Evolutionary conservation across 2,797 vertebrate species (phyloP).

Genomic region (Echeneis naucrates): DNA sequence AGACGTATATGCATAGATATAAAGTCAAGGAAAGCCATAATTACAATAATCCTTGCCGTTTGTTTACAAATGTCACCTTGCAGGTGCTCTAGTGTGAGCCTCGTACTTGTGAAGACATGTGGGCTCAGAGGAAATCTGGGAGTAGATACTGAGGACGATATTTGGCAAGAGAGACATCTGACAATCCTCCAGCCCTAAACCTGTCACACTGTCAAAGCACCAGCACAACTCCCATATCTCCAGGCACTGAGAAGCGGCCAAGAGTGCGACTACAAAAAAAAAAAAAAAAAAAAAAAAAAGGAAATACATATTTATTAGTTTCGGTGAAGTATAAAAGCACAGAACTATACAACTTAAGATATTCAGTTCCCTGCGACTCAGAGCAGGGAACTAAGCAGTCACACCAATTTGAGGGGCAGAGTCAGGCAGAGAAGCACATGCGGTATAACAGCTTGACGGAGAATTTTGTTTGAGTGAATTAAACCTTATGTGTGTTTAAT

Average conservation of each 20-base stretch:
- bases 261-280: conserved; percentile 36
- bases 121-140: conserved; percentile 61
- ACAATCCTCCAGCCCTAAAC: conserved; percentile 73
- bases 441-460: conserved; percentile 24
- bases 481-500: conserved; percentile 68
- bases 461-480: conserved; percentile 58
- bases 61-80: conserved; percentile 67
- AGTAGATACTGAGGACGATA: conserved; percentile 59
- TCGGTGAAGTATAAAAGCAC: conserved; percentile 53
- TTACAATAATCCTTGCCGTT: conserved; percentile 52
- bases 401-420: conserved; percentile 21
- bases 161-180: conserved; percentile 72
- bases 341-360: conserved; percentile 44
- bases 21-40: conserved; percentile 29
- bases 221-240: conserved; percentile 58
- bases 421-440: conserved; percentile 26
- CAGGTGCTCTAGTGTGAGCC: conserved; percentile 49
- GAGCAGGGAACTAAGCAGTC: conserved; percentile 19
- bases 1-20: not conserved
- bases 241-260: conserved; percentile 47
- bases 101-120: conserved; percentile 55
- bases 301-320: conserved; percentile 70
- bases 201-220: conserved; percentile 71
- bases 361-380: conserved; percentile 42
- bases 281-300: conserved; percentile 19